phyloP scores from a whole-genome alignment of 2,888 invertebrate species.

The Trachelus tabidus region DNA sequence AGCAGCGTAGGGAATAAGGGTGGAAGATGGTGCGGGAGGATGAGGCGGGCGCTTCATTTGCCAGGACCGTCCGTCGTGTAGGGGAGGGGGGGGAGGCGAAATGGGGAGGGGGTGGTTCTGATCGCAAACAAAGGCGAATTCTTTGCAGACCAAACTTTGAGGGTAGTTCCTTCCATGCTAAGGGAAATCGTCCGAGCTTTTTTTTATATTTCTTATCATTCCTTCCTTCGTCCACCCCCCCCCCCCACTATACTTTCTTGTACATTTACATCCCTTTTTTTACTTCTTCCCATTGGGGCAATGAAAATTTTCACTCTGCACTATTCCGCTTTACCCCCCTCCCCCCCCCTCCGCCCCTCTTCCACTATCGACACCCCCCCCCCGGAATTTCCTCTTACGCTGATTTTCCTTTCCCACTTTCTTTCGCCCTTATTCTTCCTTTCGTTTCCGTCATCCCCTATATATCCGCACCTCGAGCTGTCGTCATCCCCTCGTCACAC shows the following conservation, averaged over 20 bases:
- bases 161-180: slow-evolving; percentile 2
- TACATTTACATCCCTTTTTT: too few species aligned
- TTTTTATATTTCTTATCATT: not conserved
- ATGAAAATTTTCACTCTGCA: too few species aligned
- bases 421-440: not conserved
- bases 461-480: not conserved
- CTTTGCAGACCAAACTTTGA: slow-evolving; percentile 7
- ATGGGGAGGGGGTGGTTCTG: slow-evolving; percentile 18
- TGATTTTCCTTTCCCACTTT: not conserved
- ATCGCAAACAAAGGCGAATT: slow-evolving; percentile 29
- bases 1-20: slow-evolving; percentile 9
- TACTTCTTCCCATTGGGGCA: too few species aligned
- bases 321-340: too few species aligned
- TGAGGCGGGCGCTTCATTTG: slow-evolving; percentile 28
- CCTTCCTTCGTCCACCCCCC: too few species aligned
- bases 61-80: slow-evolving; percentile 24
- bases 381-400: too few species aligned
- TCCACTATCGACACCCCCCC: too few species aligned
- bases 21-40: not conserved
- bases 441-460: too few species aligned
- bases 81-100: slow-evolving; percentile 11
- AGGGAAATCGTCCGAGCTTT: slow-evolving; percentile 18
- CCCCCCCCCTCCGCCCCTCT: too few species aligned
- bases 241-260: too few species aligned
- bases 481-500: not conserved